Conservation (phyloP, 2,888 invertebrate genomes). For the Plebejus anna region DNA sequence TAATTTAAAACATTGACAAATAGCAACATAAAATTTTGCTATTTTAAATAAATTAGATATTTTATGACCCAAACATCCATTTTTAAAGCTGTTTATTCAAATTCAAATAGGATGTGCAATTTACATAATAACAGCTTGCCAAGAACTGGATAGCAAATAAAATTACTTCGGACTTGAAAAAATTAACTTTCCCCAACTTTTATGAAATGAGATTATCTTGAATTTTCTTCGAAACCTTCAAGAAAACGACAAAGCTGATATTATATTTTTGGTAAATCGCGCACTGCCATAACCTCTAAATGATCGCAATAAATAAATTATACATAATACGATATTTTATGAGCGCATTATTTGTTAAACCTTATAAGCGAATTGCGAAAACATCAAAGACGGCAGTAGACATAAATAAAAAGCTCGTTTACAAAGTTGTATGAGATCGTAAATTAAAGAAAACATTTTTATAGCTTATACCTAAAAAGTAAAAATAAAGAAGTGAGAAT, state of each 20-base stretch:
- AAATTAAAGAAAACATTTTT: conserved; percentile 8
- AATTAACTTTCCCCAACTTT: conserved; percentile 55
- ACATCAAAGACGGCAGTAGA: conserved; percentile 3
- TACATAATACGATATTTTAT: neutral
- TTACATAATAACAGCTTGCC: conserved; percentile 63
- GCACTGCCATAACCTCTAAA: neutral
- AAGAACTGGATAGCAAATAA: conserved; percentile 44
- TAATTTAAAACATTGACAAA: neutral
- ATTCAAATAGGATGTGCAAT: conserved; percentile 49
- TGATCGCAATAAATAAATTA: neutral
- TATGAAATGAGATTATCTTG: neutral
- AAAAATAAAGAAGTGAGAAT: neutral
- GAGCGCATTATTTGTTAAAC: neutral
- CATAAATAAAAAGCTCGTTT: conserved; percentile 5
- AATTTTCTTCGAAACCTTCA: neutral
- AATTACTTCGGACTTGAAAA: conserved; percentile 45
- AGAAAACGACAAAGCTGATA: neutral
- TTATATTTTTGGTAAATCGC: neutral
- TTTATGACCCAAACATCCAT: conserved; percentile 3
- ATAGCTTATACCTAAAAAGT: conserved; percentile 4
- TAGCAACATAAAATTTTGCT: neutral
- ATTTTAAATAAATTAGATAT: conserved; percentile 9
- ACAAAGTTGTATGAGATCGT: conserved; percentile 13
- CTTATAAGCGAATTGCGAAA: neutral
- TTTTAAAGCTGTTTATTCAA: conserved; percentile 39